Evolutionary conservation across 2,113 vertebrate species (phyloP), one percentile per base, ranked within the genome.

Genomic region (Myotis davidii): DNA sequence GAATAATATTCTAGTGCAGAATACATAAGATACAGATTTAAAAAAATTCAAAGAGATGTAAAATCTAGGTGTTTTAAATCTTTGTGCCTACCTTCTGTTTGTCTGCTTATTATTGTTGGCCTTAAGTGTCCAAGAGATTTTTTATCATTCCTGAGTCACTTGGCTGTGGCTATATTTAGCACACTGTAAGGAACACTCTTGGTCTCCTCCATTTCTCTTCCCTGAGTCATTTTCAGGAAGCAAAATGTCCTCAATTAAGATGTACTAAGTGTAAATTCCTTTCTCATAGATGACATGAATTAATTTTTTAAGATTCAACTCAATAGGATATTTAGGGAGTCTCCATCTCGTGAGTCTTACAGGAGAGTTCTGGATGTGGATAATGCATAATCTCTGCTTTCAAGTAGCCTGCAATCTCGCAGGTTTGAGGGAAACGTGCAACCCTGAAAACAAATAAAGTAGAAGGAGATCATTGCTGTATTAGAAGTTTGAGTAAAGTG

Each of bases 401-500:
- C n/a, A 94, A 89, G 20, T 32, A 52, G 0, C 1, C 11, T 84
- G 27, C 3, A 29, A 3, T 64, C 29, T 86, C 39, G 0, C 34
- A 32, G 56, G 74, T 6, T 56, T 14, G 1, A 90, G 27, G 16
- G 9, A 87, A 88, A 76, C 54, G 14, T 39, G 64, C 1, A 69
- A 2, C 25, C 42, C 42, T 84, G 32, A 76, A 72, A 83, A 70
- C 10, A 59, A 69, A 54, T 6, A 16, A 79, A 5, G 9, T 34
- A 48, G 21, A 88, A 61, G 9, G 3, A 77, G 74, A 45, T 42
- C 48, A 76, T 39, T 84, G 25, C 21, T 84, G 6, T 42, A 42
- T n/a, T 90, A 79, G 12, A 88, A 90, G 29, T 69, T 88, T 65
- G 79, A 94, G 52, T 37, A n/a, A 92, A 86, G 16, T 73, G 1